Percentiles rank a stretch among this genome's conserved stretches.
These are phyloP conservation scores for Limnodromus scolopaceus DNA, from an alignment of 2,797 vertebrate species.

Conservation along the genomic window DNA sequence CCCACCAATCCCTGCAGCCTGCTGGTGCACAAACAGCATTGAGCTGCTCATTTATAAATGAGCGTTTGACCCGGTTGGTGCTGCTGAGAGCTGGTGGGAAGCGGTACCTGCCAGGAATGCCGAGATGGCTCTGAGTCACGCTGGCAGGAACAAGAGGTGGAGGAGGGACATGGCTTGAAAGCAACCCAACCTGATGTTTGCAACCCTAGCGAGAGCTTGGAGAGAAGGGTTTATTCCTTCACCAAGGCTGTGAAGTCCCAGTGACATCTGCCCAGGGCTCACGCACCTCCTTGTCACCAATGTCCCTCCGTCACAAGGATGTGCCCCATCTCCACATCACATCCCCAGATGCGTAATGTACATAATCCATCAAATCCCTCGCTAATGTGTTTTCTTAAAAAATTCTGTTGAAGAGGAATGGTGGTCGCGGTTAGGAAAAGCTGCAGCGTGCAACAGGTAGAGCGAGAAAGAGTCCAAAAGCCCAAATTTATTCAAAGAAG, in stretches of 20 bases:
- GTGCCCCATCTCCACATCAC: not conserved
- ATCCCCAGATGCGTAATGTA: not conserved
- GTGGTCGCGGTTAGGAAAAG: not conserved
- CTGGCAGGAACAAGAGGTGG: not conserved
- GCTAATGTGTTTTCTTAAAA: fast-evolving
- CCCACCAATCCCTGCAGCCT: not conserved
- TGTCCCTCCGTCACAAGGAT: fast-evolving
- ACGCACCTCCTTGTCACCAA: not conserved
- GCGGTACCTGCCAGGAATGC: not conserved
- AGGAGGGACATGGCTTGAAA: not conserved
- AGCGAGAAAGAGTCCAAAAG: not conserved
- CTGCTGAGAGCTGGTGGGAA: not conserved
- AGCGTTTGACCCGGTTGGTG: not conserved
- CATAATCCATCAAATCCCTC: not conserved
- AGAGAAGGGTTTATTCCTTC: not conserved
- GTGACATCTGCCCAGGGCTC: not conserved
- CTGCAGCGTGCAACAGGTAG: not conserved
- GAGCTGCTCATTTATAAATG: not conserved
- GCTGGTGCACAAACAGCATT: not conserved
- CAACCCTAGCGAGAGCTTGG: not conserved
- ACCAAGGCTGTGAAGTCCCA: not conserved
- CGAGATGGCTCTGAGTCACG: not conserved
- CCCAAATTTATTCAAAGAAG: not conserved
- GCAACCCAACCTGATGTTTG: not conserved
- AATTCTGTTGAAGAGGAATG: not conserved